These are phyloP conservation scores for Leucophora obtusa DNA, from an alignment of 2,888 invertebrate species.

Conservation along the genomic window DNA sequence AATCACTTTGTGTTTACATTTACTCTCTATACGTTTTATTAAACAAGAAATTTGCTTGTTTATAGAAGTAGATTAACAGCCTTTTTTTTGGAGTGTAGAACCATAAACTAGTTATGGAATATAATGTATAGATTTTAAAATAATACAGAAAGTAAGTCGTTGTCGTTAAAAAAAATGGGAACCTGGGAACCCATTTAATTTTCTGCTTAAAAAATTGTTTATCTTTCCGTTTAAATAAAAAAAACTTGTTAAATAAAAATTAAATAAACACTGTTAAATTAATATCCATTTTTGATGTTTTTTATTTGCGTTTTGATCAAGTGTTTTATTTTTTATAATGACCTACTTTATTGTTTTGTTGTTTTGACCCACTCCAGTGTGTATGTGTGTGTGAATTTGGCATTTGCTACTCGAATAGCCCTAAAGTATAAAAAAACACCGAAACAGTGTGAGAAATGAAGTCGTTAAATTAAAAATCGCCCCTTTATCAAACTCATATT, in stretches of 20 bases:
- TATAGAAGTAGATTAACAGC: too few species aligned
- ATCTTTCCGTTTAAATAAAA: too few species aligned
- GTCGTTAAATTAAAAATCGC: slow-evolving; percentile 47
- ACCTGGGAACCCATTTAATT: too few species aligned
- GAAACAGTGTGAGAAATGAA: neutral
- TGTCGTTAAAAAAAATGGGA: too few species aligned
- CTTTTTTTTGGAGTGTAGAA: too few species aligned
- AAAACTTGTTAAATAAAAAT: neutral
- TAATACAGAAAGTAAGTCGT: too few species aligned
- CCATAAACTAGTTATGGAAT: too few species aligned
- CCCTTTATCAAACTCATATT: slow-evolving; percentile 22
- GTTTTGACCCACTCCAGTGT: slow-evolving; percentile 16
- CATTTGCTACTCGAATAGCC: neutral
- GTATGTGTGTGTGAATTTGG: neutral
- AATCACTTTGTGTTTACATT: too few species aligned
- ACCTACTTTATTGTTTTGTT: slow-evolving; percentile 44
- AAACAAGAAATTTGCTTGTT: too few species aligned
- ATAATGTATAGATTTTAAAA: too few species aligned
- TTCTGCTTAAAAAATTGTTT: too few species aligned
- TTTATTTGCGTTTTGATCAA: slow-evolving; percentile 36
- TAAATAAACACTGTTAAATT: neutral
- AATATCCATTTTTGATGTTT: slow-evolving; percentile 26
- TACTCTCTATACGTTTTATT: too few species aligned
- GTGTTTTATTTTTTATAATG: slow-evolving; percentile 38
- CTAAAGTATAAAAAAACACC: neutral